Evolutionary conservation across 2,113 vertebrate species (phyloP).

Genomic region (Ondatra zibethicus): DNA sequence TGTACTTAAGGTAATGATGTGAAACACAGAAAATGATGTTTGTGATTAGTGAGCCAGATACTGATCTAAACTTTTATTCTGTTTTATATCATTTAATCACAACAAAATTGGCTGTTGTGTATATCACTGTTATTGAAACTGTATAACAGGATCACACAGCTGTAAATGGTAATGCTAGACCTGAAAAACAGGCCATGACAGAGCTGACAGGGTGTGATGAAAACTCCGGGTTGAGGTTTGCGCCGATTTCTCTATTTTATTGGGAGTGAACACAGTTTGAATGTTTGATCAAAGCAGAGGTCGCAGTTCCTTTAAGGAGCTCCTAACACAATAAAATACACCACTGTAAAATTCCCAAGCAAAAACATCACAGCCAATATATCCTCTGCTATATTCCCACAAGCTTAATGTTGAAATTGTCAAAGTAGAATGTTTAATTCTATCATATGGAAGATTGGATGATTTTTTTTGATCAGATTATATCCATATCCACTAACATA

Average conservation of each 20-base stretch:
- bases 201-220: not conserved
- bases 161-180: not conserved
- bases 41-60: not conserved
- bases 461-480: not conserved
- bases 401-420: not conserved
- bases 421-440: not conserved
- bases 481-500: not conserved
- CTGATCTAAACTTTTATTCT: not conserved
- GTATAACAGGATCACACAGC: not conserved
- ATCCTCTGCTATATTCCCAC: not conserved
- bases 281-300: not conserved
- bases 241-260: not conserved
- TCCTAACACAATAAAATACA: not conserved
- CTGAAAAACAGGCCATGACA: not conserved
- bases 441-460: not conserved
- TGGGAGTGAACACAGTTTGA: not conserved
- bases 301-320: not conserved
- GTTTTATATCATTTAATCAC: not conserved
- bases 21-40: conserved; percentile 3
- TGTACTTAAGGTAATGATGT: not conserved
- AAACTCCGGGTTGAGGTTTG: not conserved
- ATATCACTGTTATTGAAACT: not conserved
- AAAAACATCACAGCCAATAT: not conserved
- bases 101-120: not conserved
- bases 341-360: not conserved